A percentile compares a stretch with the other conserved stretches of the same genome.
phyloP scores from a whole-genome alignment of 2,113 vertebrate species.

The Muscicapa adusta region DNA sequence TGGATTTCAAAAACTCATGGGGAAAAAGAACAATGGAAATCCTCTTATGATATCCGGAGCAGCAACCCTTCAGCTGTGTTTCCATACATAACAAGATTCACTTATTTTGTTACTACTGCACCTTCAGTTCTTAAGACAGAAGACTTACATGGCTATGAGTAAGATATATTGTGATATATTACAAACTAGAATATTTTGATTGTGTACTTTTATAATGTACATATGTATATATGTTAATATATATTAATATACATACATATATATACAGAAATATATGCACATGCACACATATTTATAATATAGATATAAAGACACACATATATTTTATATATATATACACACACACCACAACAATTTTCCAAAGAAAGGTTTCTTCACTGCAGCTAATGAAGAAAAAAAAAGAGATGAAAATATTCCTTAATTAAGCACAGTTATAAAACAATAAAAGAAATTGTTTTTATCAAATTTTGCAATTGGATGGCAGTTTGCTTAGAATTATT shows the following conservation, averaged over 20 bases:
- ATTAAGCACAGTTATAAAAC: not conserved
- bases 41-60: not conserved
- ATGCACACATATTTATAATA: not conserved
- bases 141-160: not conserved
- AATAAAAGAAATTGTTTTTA: not conserved
- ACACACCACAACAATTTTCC: not conserved
- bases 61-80: not conserved
- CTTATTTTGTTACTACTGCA: not conserved
- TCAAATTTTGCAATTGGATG: not conserved
- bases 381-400: not conserved
- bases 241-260: too few relatives aligned
- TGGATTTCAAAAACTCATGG: not conserved
- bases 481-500: not conserved
- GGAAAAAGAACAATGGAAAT: constrained; percentile 20
- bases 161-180: not conserved
- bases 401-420: not conserved
- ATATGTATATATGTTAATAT: too few relatives aligned
- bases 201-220: not conserved
- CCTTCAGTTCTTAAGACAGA: not conserved
- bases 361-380: not conserved
- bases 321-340: not conserved
- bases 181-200: not conserved
- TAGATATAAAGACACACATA: accelerated
- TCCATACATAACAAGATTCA: not conserved
- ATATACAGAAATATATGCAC: accelerated